Evolutionary conservation across 2,797 vertebrate genomes (phyloP).

Genomic region (Falco berigora): DNA sequence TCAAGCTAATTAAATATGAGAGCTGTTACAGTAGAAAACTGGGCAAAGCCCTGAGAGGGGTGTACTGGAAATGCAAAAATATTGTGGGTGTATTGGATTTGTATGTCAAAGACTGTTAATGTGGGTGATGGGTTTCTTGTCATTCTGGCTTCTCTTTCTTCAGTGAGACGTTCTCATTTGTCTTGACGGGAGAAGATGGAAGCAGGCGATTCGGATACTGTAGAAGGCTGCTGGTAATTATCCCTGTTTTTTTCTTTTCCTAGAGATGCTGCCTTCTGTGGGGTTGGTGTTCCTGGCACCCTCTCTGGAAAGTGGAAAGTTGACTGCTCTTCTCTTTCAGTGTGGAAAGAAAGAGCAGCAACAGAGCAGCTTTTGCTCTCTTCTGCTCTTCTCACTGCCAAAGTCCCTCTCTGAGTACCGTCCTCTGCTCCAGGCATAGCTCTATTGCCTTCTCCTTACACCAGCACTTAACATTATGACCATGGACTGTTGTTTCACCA

Average conservation of each 20-base stretch:
- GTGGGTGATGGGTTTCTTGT: background rate
- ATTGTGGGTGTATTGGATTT: background rate
- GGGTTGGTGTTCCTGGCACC: background rate
- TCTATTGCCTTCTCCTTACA: background rate
- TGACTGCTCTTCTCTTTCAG: background rate
- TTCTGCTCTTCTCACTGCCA: background rate
- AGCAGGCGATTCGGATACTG: constrained; percentile 89
- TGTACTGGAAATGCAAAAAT: background rate
- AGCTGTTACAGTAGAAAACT: background rate
- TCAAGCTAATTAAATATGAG: background rate
- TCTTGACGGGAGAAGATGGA: constrained; percentile 88
- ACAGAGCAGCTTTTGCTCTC: background rate
- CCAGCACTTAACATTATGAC: background rate
- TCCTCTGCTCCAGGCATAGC: background rate
- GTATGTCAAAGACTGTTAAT: background rate
- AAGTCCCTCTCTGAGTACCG: background rate
- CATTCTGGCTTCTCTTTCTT: background rate
- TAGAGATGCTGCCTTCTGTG: background rate
- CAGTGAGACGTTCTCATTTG: constrained; percentile 91
- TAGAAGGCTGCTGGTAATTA: constrained; percentile 88
- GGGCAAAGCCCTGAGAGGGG: background rate
- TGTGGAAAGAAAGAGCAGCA: background rate
- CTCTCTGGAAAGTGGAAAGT: background rate
- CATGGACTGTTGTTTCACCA: background rate
- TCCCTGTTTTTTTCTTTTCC: background rate